Evolutionary conservation across 1,140 invertebrate species (phyloP).

Genomic region (Notospermus geniculatus): DNA sequence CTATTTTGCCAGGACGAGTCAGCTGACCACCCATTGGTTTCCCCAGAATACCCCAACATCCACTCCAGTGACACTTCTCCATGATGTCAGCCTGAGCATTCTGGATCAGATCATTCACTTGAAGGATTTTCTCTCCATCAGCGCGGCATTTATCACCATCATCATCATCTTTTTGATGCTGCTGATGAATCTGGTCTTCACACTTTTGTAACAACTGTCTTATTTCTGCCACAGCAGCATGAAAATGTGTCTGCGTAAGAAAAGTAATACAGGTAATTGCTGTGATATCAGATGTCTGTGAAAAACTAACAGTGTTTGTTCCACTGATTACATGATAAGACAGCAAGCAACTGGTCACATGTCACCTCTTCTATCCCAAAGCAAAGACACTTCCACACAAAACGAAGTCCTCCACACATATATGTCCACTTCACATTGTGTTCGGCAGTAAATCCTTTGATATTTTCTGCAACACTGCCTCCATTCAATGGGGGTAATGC

Average conservation of each 20-base stretch:
- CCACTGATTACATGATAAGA: no score
- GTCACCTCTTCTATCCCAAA: no score
- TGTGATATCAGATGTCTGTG: no score
- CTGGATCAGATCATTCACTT: constrained; percentile 33
- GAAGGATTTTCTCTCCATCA: constrained; percentile 17
- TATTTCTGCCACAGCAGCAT: constrained; percentile 38
- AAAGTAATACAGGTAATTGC: no score
- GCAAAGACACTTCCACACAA: no score
- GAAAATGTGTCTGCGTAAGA: constrained; percentile 16
- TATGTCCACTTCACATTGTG: no score
- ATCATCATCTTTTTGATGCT: constrained; percentile 30
- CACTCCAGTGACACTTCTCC: constrained; percentile 37
- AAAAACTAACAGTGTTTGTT: no score
- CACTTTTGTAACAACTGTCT: constrained; percentile 37
- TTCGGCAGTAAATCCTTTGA: no score
- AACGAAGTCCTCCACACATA: no score
- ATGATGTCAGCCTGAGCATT: constrained; percentile 36
- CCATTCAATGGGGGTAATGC: no score
- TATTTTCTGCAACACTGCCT: no score
- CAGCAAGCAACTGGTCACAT: no score
- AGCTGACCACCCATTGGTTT: constrained; percentile 42
- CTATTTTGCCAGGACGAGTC: constrained; percentile 26
- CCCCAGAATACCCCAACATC: constrained; percentile 47
- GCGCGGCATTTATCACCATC: constrained; percentile 30
- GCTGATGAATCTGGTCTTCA: constrained; percentile 34